Evolutionary conservation across 2,888 invertebrate genomes (phyloP).

Genomic region (Lissonota sp.): DNA sequence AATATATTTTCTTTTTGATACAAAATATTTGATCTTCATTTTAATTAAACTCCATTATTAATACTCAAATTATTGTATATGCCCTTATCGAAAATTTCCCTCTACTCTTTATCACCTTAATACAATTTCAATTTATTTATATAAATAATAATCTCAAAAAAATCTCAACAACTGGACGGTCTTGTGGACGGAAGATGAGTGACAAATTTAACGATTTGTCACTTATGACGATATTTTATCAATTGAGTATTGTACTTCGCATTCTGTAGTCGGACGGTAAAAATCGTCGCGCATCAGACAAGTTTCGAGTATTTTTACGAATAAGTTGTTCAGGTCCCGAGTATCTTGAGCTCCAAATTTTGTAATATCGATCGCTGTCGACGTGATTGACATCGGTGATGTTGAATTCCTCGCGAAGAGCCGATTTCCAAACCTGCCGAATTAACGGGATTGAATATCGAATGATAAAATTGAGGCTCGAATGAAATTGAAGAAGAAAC

Average conservation of each 20-base stretch:
- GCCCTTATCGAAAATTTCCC: no score
- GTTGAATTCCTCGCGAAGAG: constrained; percentile 83
- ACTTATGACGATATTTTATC: not conserved
- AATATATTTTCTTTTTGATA: no score
- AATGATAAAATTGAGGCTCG: constrained; percentile 25
- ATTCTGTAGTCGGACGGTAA: constrained; percentile 51
- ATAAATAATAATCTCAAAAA: not conserved
- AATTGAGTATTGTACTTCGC: constrained; percentile 35
- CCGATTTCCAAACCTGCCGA: constrained; percentile 84
- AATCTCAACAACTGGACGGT: not conserved
- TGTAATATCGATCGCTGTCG: constrained; percentile 83
- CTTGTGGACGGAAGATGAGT: constrained; percentile 9
- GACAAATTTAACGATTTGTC: not conserved
- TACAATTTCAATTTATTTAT: not conserved
- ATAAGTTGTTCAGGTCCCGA: constrained; percentile 74
- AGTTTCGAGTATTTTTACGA: constrained; percentile 54
- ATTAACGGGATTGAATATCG: not conserved
- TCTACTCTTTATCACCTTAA: no score
- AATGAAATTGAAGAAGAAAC: not conserved
- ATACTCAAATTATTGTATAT: no score
- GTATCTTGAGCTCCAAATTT: constrained; percentile 83
- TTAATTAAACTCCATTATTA: no score
- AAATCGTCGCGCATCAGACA: constrained; percentile 35
- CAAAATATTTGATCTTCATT: no score
- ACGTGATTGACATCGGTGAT: constrained; percentile 80